A percentile compares a stretch with the other conserved stretches of the same genome.
Conservation (phyloP, 2,113 vertebrate genomes). For the Vanacampus margaritifer region DNA sequence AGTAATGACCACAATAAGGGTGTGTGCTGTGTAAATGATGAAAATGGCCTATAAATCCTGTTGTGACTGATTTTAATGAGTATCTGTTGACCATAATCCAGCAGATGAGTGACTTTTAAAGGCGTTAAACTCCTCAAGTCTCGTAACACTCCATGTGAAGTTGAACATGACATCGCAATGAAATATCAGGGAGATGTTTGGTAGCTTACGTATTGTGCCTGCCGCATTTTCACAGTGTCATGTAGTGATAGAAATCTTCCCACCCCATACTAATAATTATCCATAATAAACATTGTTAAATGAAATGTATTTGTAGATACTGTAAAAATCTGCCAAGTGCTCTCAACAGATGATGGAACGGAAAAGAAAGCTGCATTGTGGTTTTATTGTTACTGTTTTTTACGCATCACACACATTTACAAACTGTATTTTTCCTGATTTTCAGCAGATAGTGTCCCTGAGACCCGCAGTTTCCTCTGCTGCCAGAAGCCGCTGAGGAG, state of each 20-base stretch:
- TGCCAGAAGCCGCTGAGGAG: slow-evolving; percentile 7
- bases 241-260: slow-evolving; percentile 31
- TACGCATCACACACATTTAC: slow-evolving; percentile 17
- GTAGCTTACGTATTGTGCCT: slow-evolving; percentile 30
- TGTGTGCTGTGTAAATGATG: slow-evolving; percentile 51
- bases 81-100: slow-evolving; percentile 64
- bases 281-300: background rate
- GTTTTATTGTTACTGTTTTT: slow-evolving; percentile 19
- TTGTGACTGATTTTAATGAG: slow-evolving; percentile 62
- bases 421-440: slow-evolving; percentile 21
- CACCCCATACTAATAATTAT: slow-evolving; percentile 10
- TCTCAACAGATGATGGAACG: slow-evolving; percentile 9
- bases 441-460: slow-evolving; percentile 38
- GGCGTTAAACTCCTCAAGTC: slow-evolving; percentile 43
- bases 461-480: slow-evolving; percentile 37
- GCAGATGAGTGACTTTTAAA: slow-evolving; percentile 60
- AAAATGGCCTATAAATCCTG: slow-evolving; percentile 62
- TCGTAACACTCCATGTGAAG: slow-evolving; percentile 38
- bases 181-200: slow-evolving; percentile 43
- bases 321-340: background rate
- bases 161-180: slow-evolving; percentile 56
- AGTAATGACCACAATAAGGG: slow-evolving; percentile 23
- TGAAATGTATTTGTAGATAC: slow-evolving; percentile 2
- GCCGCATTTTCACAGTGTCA: slow-evolving; percentile 20
- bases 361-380: slow-evolving; percentile 29